Conservation (phyloP, 2,888 invertebrate genomes). For the Phyllotreta striolata region DNA sequence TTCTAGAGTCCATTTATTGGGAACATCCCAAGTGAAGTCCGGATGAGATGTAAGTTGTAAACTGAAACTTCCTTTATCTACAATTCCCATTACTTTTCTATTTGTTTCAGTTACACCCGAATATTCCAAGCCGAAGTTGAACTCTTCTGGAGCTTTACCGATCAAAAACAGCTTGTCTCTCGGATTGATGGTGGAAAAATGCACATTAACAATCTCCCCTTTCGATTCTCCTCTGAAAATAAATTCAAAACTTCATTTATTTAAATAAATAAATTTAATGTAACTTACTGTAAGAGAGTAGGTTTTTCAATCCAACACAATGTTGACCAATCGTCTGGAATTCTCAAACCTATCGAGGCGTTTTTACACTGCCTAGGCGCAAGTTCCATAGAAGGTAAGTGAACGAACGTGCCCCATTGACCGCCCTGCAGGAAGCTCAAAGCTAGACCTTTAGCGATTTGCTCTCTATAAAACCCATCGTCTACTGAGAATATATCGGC, state of each 20-base stretch:
- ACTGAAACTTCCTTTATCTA: conserved; percentile 21
- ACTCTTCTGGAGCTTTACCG: conserved; percentile 82
- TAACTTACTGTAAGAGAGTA: conserved; percentile 31
- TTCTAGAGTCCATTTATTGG: conserved; percentile 67
- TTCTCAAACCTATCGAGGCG: conserved; percentile 53
- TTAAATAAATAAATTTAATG: background rate
- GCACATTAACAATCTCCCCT: conserved; percentile 59
- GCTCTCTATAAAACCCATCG: conserved; percentile 40
- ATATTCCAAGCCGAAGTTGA: conserved; percentile 87
- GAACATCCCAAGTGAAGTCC: conserved; percentile 61
- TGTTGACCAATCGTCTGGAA: conserved; percentile 79
- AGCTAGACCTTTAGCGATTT: conserved; percentile 43
- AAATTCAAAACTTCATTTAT: background rate
- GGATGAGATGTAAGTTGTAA: conserved; percentile 61
- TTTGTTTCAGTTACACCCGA: conserved; percentile 60
- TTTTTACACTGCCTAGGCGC: conserved; percentile 53
- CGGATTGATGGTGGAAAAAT: conserved; percentile 93
- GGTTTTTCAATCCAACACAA: conserved; percentile 80
- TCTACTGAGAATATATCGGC: conserved; percentile 39
- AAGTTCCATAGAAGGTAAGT: conserved; percentile 36
- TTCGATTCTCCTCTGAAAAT: conserved; percentile 20
- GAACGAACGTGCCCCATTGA: conserved; percentile 46
- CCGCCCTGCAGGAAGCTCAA: conserved; percentile 43
- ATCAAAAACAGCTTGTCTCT: conserved; percentile 94
- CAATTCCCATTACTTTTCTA: conserved; percentile 60